Evolutionary conservation across 2,888 invertebrate species (phyloP).

Genomic region (Pterobdella sp.): DNA sequence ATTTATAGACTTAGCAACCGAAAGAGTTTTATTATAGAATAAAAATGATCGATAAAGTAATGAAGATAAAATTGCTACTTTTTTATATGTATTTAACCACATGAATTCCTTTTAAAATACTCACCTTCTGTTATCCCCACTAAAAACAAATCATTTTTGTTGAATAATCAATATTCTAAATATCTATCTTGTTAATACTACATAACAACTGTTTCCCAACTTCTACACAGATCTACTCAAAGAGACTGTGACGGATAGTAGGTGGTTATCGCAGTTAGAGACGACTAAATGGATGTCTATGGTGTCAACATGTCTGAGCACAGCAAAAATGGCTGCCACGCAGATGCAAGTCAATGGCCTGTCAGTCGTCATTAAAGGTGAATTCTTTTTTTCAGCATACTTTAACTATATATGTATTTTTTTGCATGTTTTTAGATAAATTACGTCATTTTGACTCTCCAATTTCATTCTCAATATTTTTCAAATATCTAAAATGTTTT

Average conservation of each 20-base stretch:
- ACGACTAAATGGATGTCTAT: constrained; percentile 73
- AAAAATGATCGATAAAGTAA: too few species aligned
- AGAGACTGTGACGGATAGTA: constrained; percentile 46
- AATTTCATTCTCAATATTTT: neutral
- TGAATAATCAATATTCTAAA: constrained; percentile 1
- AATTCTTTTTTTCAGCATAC: neutral
- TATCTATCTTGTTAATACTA: neutral
- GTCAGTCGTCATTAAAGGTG: constrained; percentile 29
- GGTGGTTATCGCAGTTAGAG: constrained; percentile 55
- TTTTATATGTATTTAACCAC: too few species aligned
- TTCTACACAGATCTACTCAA: constrained; percentile 38
- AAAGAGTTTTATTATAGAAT: too few species aligned
- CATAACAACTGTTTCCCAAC: neutral
- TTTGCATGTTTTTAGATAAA: neutral
- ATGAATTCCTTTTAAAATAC: neutral
- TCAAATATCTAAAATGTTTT: neutral
- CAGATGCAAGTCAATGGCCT: constrained; percentile 53
- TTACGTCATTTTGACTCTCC: neutral
- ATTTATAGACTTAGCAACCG: too few species aligned
- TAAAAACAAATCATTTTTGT: neutral
- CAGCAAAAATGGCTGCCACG: constrained; percentile 66
- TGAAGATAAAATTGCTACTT: too few species aligned
- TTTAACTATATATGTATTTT: neutral
- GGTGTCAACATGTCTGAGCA: constrained; percentile 68
- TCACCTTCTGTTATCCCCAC: neutral